Evolutionary conservation across 2,113 vertebrate species (phyloP), one percentile per base, ranked within the genome.

Genomic region (Clarias macrocephalus): DNA sequence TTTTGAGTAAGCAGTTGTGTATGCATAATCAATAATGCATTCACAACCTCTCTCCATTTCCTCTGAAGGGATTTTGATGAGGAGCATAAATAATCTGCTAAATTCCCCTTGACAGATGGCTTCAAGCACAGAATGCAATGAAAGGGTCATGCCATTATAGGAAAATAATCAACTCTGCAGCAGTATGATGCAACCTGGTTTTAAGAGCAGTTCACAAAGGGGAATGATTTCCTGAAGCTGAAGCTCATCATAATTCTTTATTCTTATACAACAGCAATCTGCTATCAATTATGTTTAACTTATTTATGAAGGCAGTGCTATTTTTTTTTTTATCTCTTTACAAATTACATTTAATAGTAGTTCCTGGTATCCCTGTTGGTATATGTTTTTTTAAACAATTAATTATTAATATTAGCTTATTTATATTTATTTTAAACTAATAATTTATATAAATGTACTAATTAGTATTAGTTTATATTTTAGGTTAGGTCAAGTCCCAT

Each of bases 51-150:
- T 88, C 85, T 87, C 91, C 88, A 28, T 79, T 79, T 33, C 88
- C 92, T 91, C 86, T 93, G 88, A 91, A 93, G 91, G 90, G 90
- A 93, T 92, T 94, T 94, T 95, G 92, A 94, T 94, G 93, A 94
- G 94, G 92, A 92, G 91, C 88, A 93, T 91, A 89, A 77, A 94
- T 89, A 89, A 93, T 77, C 89, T 92, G 90, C 92, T 95, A 91
- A 94, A 93, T 94, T 92, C 90, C 66, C 10, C 54, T 2, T 84
- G 68, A 84, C 9, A 21, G 10, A 72, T 33, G 30, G 11, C 23
- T 56, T 65, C 65, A 73, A 59, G 5, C 1, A 16, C 25, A 1
- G 48, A 56, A 54, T 54, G 75, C 48, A 56, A 28, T n/a, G 28
- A 8, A 15, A 79, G 25, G 52, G 52, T 79, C 25, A 10, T 79